A percentile compares a stretch with the other conserved stretches of the same genome.
Evolutionary conservation across 1,140 invertebrate genomes (phyloP).

Genomic region (Zaprionus kolodkinae): DNA sequence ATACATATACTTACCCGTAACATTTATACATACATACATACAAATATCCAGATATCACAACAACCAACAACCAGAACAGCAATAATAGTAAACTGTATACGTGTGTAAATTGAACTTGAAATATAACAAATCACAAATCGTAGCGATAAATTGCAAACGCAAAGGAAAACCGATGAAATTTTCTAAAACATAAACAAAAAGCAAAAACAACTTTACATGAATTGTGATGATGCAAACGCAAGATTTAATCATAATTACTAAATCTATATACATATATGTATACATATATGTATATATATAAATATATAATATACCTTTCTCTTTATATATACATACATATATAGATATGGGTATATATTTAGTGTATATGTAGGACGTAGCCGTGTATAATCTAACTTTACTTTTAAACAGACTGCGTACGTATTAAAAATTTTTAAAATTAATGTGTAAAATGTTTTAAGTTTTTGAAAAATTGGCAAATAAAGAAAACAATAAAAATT

Average conservation of each 20-base stretch:
- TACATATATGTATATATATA: slow-evolving; percentile 25
- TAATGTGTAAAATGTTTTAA: slow-evolving; percentile 83
- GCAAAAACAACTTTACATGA: slow-evolving; percentile 70
- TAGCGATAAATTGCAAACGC: slow-evolving; percentile 55
- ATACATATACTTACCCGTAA: background rate
- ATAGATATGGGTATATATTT: slow-evolving; percentile 52
- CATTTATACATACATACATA: slow-evolving; percentile 1
- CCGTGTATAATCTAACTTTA: slow-evolving; percentile 81
- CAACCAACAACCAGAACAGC: slow-evolving; percentile 47
- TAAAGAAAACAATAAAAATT: slow-evolving; percentile 83
- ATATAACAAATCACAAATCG: slow-evolving; percentile 33
- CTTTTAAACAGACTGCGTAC: slow-evolving; percentile 83
- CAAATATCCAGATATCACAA: slow-evolving; percentile 9
- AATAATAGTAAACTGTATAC: slow-evolving; percentile 64
- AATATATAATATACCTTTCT: slow-evolving; percentile 71
- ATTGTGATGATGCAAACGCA: slow-evolving; percentile 83
- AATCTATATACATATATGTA: slow-evolving; percentile 69
- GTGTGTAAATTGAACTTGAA: slow-evolving; percentile 67
- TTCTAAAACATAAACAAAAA: slow-evolving; percentile 38
- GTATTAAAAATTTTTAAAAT: slow-evolving; percentile 83
- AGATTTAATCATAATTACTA: slow-evolving; percentile 83
- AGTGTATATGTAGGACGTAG: slow-evolving; percentile 78
- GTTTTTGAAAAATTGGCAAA: slow-evolving; percentile 82
- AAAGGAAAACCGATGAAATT: slow-evolving; percentile 62
- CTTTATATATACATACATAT: slow-evolving; percentile 62